Percentiles rank a stretch among this genome's conserved stretches.
Conservation (phyloP, 37 sponge, comb jelly and placozoan genomes). For the Haliclona indistincta region DNA sequence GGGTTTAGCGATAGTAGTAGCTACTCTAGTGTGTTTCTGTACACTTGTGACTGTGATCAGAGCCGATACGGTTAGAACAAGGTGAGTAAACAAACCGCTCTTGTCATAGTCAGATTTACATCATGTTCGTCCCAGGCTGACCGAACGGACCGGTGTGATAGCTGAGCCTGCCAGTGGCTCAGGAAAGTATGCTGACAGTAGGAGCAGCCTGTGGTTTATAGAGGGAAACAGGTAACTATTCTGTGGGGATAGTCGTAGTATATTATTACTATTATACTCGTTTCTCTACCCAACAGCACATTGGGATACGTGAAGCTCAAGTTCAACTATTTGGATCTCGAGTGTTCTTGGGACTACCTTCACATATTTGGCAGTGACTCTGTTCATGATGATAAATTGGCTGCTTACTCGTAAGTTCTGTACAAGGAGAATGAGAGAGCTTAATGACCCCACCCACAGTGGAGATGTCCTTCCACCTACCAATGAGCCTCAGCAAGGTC, state of each 20-base stretch:
- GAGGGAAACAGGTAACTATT: constrained; percentile 14
- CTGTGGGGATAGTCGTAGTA: no score
- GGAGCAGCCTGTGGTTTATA: neutral
- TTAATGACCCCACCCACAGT: neutral
- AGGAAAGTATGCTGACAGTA: neutral
- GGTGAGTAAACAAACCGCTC: no score
- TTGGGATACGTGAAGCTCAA: constrained; percentile 30
- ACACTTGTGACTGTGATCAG: no score
- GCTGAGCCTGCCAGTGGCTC: constrained; percentile 22
- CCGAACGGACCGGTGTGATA: constrained; percentile 37
- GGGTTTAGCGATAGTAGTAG: no score
- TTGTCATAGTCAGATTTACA: no score
- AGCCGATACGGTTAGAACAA: no score
- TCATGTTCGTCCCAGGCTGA: constrained; percentile 42
- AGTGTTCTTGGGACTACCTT: constrained; percentile 82
- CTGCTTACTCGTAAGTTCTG: constrained; percentile 44
- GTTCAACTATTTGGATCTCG: constrained; percentile 35
- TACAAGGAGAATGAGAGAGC: neutral
- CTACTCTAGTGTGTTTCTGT: no score
- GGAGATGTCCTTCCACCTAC: no score
- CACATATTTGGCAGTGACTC: constrained; percentile 83
- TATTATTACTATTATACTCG: no score
- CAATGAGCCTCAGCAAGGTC: no score
- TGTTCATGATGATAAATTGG: constrained; percentile 41
- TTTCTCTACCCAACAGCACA: neutral